phyloP scores from a whole-genome alignment of 2,113 vertebrate genomes.

The Agelaius phoeniceus region DNA sequence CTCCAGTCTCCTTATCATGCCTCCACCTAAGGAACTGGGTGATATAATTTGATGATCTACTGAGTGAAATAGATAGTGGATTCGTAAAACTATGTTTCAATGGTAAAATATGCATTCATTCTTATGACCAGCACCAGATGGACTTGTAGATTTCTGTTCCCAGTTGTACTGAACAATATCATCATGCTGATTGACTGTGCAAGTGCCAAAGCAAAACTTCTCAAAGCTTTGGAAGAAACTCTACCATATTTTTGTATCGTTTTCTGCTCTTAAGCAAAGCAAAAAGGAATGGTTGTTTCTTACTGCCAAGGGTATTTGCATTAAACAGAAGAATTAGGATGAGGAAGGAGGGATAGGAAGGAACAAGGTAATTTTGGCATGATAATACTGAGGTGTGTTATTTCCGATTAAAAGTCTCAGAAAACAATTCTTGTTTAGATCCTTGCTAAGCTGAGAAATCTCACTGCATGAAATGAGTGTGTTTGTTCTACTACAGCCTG shows the following conservation, averaged over 20 bases:
- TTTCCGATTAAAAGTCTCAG: neutral
- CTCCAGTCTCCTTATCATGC: neutral
- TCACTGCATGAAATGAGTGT: neutral
- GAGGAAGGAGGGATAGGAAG: neutral
- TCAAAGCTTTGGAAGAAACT: neutral
- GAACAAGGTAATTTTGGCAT: neutral
- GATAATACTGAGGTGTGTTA: neutral
- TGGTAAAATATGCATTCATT: neutral
- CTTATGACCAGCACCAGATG: neutral
- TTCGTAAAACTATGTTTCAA: neutral
- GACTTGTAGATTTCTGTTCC: neutral
- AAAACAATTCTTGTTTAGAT: neutral
- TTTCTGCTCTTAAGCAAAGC: neutral
- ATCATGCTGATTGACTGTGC: neutral
- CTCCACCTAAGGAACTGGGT: neutral
- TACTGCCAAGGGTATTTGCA: neutral
- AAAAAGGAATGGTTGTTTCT: neutral
- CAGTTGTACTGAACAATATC: neutral
- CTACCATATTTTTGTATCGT: rapidly evolving
- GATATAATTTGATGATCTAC: neutral
- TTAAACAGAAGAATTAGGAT: neutral
- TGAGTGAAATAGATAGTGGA: neutral
- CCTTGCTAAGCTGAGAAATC: neutral
- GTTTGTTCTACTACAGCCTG: neutral
- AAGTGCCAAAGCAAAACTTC: neutral